Evolutionary conservation across 2,797 vertebrate species (phyloP), one percentile per base, ranked within the genome.

Genomic region (Meda fulgida): DNA sequence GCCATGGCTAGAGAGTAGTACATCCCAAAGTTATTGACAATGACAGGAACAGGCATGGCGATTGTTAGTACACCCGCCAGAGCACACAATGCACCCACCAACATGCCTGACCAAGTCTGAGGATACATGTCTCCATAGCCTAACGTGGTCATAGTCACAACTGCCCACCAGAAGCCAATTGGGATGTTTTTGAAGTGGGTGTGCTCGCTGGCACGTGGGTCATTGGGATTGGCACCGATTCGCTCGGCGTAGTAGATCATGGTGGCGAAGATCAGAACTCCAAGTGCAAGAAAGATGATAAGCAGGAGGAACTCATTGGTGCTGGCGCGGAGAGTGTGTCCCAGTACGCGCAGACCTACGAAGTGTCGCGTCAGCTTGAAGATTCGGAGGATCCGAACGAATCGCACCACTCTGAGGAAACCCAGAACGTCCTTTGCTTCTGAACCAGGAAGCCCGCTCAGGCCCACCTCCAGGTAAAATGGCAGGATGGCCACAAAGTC

Each of bases 1-100:
- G 97, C 97, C 97, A 97, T 97, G 90, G 97, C 97, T 95, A 97
- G 94, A 89, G 97, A 97, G 93, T 97, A 97, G 93, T 97, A 97
- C 96, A 97, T 97, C 93, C 96, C 96, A 76, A 97, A 97, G 95
- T 97, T 97, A 95, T 97, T 97, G 94, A 97, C 96, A 88, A 97
- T 97, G 94, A 97, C 96, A 21, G 96, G 96, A 91, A 97, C 96
- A 16, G 96, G 96, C 96, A 97, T 97, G 91, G 96, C 96, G 84
- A 97, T 97, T 92, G 96, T 97, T 90, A 97, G 94, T 92, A 97
- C 96, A 0, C 96, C 96, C 0, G 96, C 95, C 78, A 97, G 95
- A 79, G 96, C 96, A 19, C 96, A 97, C 89, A 97, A 90, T 0
- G 96, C 96, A 76, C 96, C 96, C 92, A 97, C 96, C 92, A 97